Conservation (phyloP, 1,140 invertebrate species). For the Apocrypta bakeri region DNA sequence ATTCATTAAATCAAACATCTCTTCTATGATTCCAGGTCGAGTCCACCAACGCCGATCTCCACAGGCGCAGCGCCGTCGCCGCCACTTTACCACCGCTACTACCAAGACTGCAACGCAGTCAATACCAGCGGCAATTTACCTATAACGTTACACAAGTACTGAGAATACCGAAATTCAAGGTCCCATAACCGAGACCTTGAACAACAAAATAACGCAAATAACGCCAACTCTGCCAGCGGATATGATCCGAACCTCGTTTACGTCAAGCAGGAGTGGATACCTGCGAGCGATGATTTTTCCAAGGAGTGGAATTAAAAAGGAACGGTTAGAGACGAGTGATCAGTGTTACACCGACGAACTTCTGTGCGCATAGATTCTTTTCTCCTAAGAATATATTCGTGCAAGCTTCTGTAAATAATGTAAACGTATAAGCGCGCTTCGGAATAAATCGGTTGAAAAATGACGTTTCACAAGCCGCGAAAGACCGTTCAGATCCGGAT, state of each 20-base stretch:
- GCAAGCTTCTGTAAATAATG: neutral
- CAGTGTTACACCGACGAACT: neutral
- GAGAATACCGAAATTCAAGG: conserved; percentile 74
- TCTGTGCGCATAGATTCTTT: neutral
- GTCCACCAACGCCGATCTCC: conserved; percentile 70
- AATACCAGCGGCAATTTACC: conserved; percentile 72
- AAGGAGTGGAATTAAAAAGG: conserved; percentile 65
- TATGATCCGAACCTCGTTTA: conserved; percentile 68
- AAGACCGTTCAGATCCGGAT: no score
- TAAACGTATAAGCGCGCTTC: no score
- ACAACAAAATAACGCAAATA: conserved; percentile 40
- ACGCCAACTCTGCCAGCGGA: conserved; percentile 29
- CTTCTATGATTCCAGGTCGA: conserved; percentile 64
- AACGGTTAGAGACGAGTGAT: neutral
- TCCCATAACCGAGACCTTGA: conserved; percentile 53
- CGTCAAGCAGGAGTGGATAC: conserved; percentile 72
- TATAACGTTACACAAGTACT: conserved; percentile 73
- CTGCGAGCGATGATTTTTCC: conserved; percentile 63
- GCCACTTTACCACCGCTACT: conserved; percentile 71
- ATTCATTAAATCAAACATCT: neutral
- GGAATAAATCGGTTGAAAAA: no score
- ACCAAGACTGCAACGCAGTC: conserved; percentile 71
- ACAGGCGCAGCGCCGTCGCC: conserved; percentile 70
- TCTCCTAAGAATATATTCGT: no score
- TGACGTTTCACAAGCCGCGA: no score